phyloP scores from a whole-genome alignment of 2,888 invertebrate species.

The Andrena fulva region DNA sequence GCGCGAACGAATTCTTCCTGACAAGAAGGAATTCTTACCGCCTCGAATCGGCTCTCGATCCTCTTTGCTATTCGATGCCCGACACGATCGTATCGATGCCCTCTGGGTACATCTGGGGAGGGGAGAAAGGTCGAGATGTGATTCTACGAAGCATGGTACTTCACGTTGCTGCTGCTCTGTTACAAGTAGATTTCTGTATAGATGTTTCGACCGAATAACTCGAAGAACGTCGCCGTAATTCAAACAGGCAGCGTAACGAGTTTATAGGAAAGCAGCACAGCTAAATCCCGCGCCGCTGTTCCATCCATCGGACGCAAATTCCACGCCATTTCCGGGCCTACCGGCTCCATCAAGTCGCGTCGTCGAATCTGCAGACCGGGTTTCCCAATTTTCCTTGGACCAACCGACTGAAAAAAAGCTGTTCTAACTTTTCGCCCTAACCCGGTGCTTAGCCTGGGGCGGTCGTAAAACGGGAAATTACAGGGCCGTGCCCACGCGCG shows the following conservation, averaged over 20 bases:
- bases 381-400: neutral
- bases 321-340: neutral
- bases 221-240: neutral
- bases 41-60: slow-evolving; percentile 4
- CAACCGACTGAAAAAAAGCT: neutral
- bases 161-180: neutral
- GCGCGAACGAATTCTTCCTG: neutral
- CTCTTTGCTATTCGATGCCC: slow-evolving; percentile 21
- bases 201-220: neutral
- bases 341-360: neutral
- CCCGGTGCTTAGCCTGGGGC: slow-evolving; percentile 13
- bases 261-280: neutral
- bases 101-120: neutral
- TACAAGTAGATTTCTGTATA: neutral
- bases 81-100: neutral
- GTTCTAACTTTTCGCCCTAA: neutral
- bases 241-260: neutral
- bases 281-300: neutral
- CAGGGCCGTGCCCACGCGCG: slow-evolving; percentile 32
- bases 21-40: slow-evolving; percentile 6
- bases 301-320: neutral
- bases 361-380: neutral
- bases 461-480: slow-evolving; percentile 57
- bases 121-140: neutral
- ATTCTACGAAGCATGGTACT: neutral